Evolutionary conservation across 2,113 vertebrate species (phyloP), one percentile per base, ranked within the genome.

Genomic region (Pongo abelii): DNA sequence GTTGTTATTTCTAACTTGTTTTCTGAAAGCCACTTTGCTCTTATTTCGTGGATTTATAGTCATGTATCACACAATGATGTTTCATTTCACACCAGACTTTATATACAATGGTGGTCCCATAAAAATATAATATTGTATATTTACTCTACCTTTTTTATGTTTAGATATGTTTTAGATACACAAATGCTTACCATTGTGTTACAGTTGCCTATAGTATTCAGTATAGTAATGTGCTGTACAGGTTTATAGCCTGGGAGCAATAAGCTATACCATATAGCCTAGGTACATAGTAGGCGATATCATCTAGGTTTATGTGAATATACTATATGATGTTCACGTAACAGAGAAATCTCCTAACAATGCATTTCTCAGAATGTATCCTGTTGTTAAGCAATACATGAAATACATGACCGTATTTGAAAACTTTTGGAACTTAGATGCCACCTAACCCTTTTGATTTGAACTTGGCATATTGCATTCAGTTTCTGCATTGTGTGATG

Each of bases 1-100:
- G 17, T 70, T 96, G 30, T 93, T 72, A 50, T 96, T 93, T 97
- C 52, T 89, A 70, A 95, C 23, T 77, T 93, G 61, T 87, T 97
- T 96, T 84, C 55, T 97, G 78, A 95, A 90, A 96, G 30, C 17
- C 57, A 22, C 87, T 9, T 88, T 93, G 38, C 38, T 89, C 12
- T 89, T 95, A 75, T 77, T 96, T 86, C 14, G 30, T 85, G 48
- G 64, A 79, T 89, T 81, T 92, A 78, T 46, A 48, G 8, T 48
- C 43, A 32, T 30, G 23, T 40, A 78, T 27, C 46, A 46, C 16
- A 32, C 18, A 78, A 48, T 46, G 27, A 78, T 30, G 8, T 78
- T 78, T 78, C 16, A 48, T 27, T 78, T 30, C 8, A 46, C 43
- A 30, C 14, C 30, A 46, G 75, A 48, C 75, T 48, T 23, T 27